Evolutionary conservation across 2,113 vertebrate species (phyloP), one percentile per base, ranked within the genome.

Genomic region (Rhodinocichla rosea): DNA sequence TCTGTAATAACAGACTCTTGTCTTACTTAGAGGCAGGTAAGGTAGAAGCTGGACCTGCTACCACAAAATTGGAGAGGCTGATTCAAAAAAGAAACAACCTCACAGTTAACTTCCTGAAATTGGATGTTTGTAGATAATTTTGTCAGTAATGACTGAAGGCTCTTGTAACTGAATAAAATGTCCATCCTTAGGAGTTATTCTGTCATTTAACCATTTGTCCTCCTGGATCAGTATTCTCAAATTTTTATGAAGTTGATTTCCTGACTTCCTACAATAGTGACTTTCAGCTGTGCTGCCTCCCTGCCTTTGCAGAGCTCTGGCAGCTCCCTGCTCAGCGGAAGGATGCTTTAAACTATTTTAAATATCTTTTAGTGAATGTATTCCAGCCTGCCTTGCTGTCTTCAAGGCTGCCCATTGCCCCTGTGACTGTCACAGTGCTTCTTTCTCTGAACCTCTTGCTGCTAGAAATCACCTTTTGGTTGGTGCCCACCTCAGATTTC

Each of bases 351-450:
- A 84, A 89, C 7, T 42, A 21, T 65, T 82, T 64, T n/a, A 14
- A 45, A 24, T 75, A 32, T 11, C 42, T 45, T 68, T 7, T 23
- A n/a, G 19, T 75, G 65, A 35, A 4, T 52, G 13, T 63, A 39
- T 70, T 83, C 40, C 27, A 75, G 40, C 45, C 45, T 83, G 37
- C 53, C 28, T 75, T 63, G 32, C 42, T 76, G 30, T 26, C n/a
- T 75, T 39, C 35, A 47, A 52, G 67, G 67, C 53, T 88, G 30
- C n/a, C 33, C 7, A 0, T 68, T 87, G 37, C 15, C 49, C 28
- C 10, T 28, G 0, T 0, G 1, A 1, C 8, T 53, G 22, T 62
- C 9, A 4, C 45, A 56, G 11, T 2, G 3, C 12, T 69, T 50
- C 56, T 57, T 59, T 60, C 30, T 42, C 16, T 77, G 6, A 69